Conservation (phyloP, 2,797 vertebrate species). For the Tympanoctomys barrerae region DNA sequence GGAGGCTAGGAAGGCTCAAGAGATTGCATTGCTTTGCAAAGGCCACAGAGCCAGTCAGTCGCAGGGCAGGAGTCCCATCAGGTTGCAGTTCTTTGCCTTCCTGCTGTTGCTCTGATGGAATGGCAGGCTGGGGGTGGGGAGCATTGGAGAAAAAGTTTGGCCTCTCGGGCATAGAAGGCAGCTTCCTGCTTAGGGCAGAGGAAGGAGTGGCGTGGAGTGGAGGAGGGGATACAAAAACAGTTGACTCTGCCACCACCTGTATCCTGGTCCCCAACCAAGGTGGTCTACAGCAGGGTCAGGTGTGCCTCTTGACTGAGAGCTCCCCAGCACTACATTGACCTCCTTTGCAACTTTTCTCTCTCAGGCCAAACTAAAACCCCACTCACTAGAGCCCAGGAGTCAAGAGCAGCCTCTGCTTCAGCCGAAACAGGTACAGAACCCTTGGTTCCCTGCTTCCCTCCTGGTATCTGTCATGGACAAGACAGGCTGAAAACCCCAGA, state of each 20-base stretch:
- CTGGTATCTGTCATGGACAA: neutral
- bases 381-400: constrained; percentile 93
- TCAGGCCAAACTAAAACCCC: constrained; percentile 95
- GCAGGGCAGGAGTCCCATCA: neutral
- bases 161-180: neutral
- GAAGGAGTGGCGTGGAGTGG: neutral
- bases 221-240: neutral
- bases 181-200: neutral
- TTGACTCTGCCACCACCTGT: neutral
- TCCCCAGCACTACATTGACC: neutral
- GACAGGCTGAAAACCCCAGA: neutral
- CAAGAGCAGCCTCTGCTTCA: constrained; percentile 94
- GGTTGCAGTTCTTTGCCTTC: neutral
- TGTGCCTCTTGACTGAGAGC: neutral
- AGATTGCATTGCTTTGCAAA: neutral
- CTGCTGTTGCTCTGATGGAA: neutral
- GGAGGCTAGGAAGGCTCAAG: neutral
- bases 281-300: neutral
- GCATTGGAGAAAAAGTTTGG: neutral
- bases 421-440: constrained; percentile 94
- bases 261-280: neutral
- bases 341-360: constrained; percentile 82
- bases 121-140: neutral
- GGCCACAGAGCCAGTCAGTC: neutral
- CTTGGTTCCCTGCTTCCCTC: neutral